These are phyloP conservation scores for Ernsta delagoae DNA, from an alignment of 2,888 invertebrate species.

Conservation along the genomic window DNA sequence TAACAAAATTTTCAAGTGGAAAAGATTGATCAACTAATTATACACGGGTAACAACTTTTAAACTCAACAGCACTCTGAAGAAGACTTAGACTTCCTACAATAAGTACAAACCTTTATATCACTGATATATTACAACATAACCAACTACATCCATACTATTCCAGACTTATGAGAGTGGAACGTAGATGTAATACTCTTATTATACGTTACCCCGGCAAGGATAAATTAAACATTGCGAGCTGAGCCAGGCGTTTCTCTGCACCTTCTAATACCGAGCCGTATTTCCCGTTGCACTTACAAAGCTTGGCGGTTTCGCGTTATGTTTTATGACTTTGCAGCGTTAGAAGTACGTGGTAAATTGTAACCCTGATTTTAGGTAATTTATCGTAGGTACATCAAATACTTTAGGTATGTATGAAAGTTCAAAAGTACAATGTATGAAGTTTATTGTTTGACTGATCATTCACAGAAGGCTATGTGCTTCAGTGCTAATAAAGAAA, in stretches of 20 bases:
- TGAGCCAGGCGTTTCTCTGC: slow-evolving; percentile 28
- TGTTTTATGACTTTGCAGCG: slow-evolving; percentile 3
- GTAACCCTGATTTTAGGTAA: neutral
- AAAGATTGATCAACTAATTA: too few species aligned
- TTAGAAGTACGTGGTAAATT: neutral
- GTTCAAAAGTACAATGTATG: too few species aligned
- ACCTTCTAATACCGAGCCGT: slow-evolving; percentile 22
- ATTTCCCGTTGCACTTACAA: slow-evolving; percentile 30
- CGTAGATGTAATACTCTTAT: slow-evolving; percentile 55
- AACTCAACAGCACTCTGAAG: neutral
- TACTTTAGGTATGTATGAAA: too few species aligned
- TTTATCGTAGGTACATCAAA: too few species aligned
- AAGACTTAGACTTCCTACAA: neutral
- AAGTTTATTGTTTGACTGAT: too few species aligned
- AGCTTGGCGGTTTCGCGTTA: slow-evolving; percentile 6
- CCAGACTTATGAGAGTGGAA: slow-evolving; percentile 18
- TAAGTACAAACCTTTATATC: neutral
- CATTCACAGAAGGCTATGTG: too few species aligned
- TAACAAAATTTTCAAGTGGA: too few species aligned
- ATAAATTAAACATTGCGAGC: slow-evolving; percentile 48
- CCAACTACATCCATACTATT: slow-evolving; percentile 12
- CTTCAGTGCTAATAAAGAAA: too few species aligned
- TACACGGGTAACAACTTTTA: too few species aligned
- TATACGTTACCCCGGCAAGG: slow-evolving; percentile 58
- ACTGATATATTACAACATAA: neutral